These are phyloP conservation scores for Oryzias woworae DNA, from an alignment of 2,113 vertebrate genomes.

Conservation along the genomic window DNA sequence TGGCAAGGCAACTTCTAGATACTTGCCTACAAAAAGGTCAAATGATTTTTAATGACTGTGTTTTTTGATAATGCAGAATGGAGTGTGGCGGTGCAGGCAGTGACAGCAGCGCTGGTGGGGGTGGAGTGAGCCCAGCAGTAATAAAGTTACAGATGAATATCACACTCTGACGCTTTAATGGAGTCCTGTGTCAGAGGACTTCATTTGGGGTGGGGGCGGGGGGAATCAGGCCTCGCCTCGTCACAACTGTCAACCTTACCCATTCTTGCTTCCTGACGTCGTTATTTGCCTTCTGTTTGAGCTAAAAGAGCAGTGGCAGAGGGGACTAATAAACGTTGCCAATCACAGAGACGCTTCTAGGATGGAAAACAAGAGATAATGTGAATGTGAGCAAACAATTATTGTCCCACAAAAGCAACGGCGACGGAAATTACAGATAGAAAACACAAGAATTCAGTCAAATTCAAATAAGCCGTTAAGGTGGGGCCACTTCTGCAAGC, in stretches of 20 bases:
- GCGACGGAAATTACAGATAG: too few species aligned
- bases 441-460: too few species aligned
- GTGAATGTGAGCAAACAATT: conserved; percentile 49
- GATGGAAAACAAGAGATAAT: conserved; percentile 65
- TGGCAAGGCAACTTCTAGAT: conserved; percentile 76
- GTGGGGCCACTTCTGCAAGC: too few species aligned
- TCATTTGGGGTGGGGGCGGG: conserved; percentile 61
- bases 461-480: too few species aligned
- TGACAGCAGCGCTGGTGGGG: conserved; percentile 22
- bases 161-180: conserved; percentile 71
- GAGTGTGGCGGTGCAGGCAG: conserved; percentile 44
- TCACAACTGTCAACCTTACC: conserved; percentile 61
- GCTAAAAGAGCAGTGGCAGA: conserved; percentile 77
- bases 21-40: conserved; percentile 79
- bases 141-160: conserved; percentile 83
- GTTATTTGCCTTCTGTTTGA: conserved; percentile 67
- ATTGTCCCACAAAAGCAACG: too few species aligned
- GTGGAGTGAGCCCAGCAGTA: conserved; percentile 51
- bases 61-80: conserved; percentile 78
- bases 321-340: conserved; percentile 67
- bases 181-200: conserved; percentile 75
- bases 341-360: conserved; percentile 58
- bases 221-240: conserved; percentile 34
- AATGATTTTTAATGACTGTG: conserved; percentile 83
- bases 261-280: conserved; percentile 67